phyloP scores from a whole-genome alignment of 2,888 invertebrate species.

The Drosophila limbata region DNA sequence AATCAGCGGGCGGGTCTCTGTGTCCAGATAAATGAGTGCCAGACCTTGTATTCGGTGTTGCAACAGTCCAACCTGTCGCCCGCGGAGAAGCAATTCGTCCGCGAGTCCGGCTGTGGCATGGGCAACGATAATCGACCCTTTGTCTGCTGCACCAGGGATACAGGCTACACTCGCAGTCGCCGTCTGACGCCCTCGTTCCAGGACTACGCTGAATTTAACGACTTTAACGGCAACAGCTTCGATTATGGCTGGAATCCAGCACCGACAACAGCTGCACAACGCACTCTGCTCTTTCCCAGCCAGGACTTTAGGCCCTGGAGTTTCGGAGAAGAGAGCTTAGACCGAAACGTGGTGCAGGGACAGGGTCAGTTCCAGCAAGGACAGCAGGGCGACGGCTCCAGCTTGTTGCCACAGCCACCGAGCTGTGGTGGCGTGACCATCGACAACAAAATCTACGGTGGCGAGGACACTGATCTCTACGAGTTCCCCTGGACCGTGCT shows the following conservation, averaged over 20 bases:
- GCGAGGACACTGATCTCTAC: slow-evolving; percentile 87
- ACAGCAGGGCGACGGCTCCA: slow-evolving; percentile 39
- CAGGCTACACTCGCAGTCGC: slow-evolving; percentile 66
- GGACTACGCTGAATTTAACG: slow-evolving; percentile 38
- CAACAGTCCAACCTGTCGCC: slow-evolving; percentile 62
- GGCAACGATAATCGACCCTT: slow-evolving; percentile 74
- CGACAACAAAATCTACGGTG: slow-evolving; percentile 88
- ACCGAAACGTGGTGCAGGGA: slow-evolving; percentile 9
- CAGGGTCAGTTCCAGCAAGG: neutral
- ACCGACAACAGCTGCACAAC: slow-evolving; percentile 16
- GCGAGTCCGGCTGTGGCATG: slow-evolving; percentile 76
- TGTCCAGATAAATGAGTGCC: slow-evolving; percentile 81
- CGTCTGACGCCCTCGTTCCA: slow-evolving; percentile 39
- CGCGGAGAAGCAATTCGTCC: slow-evolving; percentile 72
- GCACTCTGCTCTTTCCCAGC: slow-evolving; percentile 40
- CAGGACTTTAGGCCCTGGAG: slow-evolving; percentile 38
- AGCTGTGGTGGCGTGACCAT: slow-evolving; percentile 83
- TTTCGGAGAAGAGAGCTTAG: slow-evolving; percentile 41
- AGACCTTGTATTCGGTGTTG: slow-evolving; percentile 72
- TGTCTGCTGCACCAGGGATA: slow-evolving; percentile 83
- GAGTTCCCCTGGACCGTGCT: slow-evolving; percentile 91
- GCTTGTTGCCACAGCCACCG: slow-evolving; percentile 75
- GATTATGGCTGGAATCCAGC: slow-evolving; percentile 51
- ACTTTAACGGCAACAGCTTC: slow-evolving; percentile 17
- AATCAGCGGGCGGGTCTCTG: slow-evolving; percentile 81